Conservation (phyloP, 2,113 vertebrate genomes). For the Chloroceryle aenea region DNA sequence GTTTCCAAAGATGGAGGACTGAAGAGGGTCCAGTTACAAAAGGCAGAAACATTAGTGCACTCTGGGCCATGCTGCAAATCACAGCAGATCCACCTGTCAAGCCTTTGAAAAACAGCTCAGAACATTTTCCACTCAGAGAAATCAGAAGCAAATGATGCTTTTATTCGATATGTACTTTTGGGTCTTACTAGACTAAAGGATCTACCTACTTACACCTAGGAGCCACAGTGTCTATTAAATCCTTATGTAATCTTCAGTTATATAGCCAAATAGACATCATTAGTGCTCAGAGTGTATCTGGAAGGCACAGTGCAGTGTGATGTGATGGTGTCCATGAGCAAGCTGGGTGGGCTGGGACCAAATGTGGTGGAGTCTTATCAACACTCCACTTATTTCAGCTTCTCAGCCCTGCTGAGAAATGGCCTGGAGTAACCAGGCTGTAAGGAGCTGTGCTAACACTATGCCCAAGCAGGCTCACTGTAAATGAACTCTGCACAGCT, state of each 20-base stretch:
- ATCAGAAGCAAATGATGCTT: constrained; percentile 29
- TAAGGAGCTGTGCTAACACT: neutral
- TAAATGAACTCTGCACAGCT: neutral
- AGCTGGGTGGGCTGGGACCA: neutral
- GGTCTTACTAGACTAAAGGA: neutral
- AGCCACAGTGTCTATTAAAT: neutral
- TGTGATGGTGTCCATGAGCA: accelerated
- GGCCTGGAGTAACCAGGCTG: neutral
- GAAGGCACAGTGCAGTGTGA: neutral
- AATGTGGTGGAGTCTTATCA: neutral
- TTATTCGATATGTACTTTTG: neutral
- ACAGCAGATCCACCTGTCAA: constrained; percentile 52
- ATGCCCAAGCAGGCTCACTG: neutral
- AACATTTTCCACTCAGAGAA: constrained; percentile 56
- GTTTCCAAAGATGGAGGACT: constrained; percentile 34
- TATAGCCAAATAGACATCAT: neutral
- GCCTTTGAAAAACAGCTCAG: constrained; percentile 31
- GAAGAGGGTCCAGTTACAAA: constrained; percentile 47
- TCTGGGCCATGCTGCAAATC: constrained; percentile 51
- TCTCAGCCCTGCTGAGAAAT: neutral
- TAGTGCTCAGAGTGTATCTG: neutral
- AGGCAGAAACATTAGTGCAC: constrained; percentile 12
- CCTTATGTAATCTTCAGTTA: neutral
- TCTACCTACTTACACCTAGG: neutral
- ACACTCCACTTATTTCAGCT: neutral